Percentiles rank a stretch among this genome's conserved stretches.
phyloP scores from a whole-genome alignment of 2,888 invertebrate genomes.

The Tricholauxania praeusta region DNA sequence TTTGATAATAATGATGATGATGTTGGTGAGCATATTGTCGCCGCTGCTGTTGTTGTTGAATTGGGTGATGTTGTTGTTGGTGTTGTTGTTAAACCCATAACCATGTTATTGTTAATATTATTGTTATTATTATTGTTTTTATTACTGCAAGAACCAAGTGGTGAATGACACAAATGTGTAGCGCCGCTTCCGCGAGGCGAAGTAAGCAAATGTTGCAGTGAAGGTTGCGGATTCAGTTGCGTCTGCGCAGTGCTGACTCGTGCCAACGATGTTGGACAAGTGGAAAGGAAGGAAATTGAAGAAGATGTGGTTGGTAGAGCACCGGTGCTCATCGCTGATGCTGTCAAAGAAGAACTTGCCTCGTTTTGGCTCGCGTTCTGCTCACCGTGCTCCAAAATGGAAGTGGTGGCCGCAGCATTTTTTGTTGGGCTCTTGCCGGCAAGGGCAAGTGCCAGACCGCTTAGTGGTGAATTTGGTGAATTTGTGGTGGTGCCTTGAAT shows the following conservation, averaged over 20 bases:
- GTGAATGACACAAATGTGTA: slow-evolving; percentile 8
- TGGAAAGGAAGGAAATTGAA: slow-evolving; percentile 25
- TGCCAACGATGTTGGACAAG: neutral
- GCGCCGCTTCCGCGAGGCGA: slow-evolving; percentile 55
- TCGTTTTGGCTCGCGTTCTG: slow-evolving; percentile 68
- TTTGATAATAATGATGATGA: slow-evolving; percentile 45
- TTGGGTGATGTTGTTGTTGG: slow-evolving; percentile 32
- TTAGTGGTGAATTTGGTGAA: slow-evolving; percentile 55
- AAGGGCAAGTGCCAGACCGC: slow-evolving; percentile 59
- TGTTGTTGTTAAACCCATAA: slow-evolving; percentile 55
- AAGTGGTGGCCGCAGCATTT: slow-evolving; percentile 55
- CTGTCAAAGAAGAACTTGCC: slow-evolving; percentile 66
- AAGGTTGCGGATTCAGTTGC: slow-evolving; percentile 38
- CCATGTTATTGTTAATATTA: slow-evolving; percentile 52
- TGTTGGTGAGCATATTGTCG: slow-evolving; percentile 35
- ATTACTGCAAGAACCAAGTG: slow-evolving; percentile 35
- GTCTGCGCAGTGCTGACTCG: neutral
- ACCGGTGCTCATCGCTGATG: slow-evolving; percentile 42
- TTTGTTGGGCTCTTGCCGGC: slow-evolving; percentile 56
- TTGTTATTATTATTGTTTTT: slow-evolving; percentile 37
- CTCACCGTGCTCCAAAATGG: slow-evolving; percentile 68
- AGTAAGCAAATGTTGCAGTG: slow-evolving; percentile 61
- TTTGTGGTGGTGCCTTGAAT: slow-evolving; percentile 59
- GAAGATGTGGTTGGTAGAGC: slow-evolving; percentile 18
- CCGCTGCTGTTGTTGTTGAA: slow-evolving; percentile 36